These are phyloP conservation scores for Alouatta palliata DNA, from an alignment of 2,113 vertebrate genomes.

Conservation along the genomic window DNA sequence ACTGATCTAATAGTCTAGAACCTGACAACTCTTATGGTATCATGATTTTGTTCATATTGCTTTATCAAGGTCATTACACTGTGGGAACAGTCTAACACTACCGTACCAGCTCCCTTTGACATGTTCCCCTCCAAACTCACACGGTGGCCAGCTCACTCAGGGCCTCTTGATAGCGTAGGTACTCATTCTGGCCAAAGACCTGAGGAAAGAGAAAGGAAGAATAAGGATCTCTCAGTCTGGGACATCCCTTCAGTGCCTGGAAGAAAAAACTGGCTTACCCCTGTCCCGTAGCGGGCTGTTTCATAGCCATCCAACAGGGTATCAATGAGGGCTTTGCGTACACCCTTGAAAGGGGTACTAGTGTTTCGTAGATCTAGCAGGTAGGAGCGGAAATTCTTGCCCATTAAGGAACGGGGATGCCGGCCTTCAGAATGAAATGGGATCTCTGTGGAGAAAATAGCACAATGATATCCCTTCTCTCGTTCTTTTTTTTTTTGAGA, in stretches of 20 bases:
- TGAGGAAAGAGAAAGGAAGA: conserved; percentile 63
- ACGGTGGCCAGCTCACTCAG: conserved; percentile 90
- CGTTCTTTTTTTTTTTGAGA: neutral
- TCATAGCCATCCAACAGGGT: conserved; percentile 93
- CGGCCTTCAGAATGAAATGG: conserved; percentile 88
- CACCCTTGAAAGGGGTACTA: conserved; percentile 86
- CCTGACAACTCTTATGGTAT: neutral
- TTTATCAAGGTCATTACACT: neutral
- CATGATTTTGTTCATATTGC: neutral
- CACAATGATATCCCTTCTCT: neutral
- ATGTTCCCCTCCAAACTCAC: conserved; percentile 84
- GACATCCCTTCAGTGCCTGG: neutral
- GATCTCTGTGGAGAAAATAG: conserved; percentile 85
- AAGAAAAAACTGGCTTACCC: conserved; percentile 84
- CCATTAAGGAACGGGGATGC: conserved; percentile 88
- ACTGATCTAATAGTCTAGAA: neutral
- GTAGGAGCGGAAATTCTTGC: conserved; percentile 92
- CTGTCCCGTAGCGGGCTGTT: conserved; percentile 92
- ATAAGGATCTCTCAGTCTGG: accelerated
- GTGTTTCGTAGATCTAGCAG: conserved; percentile 92
- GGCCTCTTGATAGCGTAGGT: conserved; percentile 91
- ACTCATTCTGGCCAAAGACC: conserved; percentile 92
- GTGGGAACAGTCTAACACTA: neutral
- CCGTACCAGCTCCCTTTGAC: neutral
- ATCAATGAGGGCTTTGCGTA: conserved; percentile 89